phyloP scores from a whole-genome alignment of 2,113 vertebrate species.

The Apaloderma vittatum region DNA sequence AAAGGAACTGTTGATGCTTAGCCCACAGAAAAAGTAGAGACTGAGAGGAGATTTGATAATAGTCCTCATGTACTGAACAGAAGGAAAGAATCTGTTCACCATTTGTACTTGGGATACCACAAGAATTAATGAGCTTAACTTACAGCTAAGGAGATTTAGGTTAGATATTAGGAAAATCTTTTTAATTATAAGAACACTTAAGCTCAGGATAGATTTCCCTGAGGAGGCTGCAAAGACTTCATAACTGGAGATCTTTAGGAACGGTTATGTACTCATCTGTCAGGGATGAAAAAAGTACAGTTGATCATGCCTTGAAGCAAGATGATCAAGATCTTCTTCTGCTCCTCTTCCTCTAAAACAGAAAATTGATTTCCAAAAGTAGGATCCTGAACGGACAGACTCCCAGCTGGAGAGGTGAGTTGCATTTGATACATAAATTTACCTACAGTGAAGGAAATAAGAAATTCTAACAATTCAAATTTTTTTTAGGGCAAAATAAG shows the following conservation, averaged over 20 bases:
- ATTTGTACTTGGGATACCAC: neutral
- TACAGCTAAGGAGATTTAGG: conserved; percentile 38
- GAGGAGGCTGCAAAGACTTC: neutral
- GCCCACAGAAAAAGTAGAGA: neutral
- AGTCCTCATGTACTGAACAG: neutral
- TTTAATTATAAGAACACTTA: conserved; percentile 1
- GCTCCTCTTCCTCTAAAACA: neutral
- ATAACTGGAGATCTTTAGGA: neutral
- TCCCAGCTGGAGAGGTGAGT: neutral
- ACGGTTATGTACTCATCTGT: neutral
- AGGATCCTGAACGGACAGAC: neutral
- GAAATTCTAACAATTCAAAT: neutral
- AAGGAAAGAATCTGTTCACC: neutral
- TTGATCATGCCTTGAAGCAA: neutral
- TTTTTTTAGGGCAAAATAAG: neutral
- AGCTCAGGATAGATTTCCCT: conserved; percentile 15
- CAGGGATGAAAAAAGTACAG: neutral
- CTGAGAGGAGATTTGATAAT: neutral
- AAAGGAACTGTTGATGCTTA: neutral
- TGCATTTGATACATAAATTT: neutral
- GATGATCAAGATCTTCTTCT: neutral
- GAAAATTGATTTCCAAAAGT: neutral
- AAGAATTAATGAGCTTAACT: conserved; percentile 30
- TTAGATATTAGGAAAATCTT: conserved; percentile 36
- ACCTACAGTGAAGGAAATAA: neutral